Base-by-base conservation (phyloP, 2,888 invertebrate species). In the Aquatica leii region DNA sequence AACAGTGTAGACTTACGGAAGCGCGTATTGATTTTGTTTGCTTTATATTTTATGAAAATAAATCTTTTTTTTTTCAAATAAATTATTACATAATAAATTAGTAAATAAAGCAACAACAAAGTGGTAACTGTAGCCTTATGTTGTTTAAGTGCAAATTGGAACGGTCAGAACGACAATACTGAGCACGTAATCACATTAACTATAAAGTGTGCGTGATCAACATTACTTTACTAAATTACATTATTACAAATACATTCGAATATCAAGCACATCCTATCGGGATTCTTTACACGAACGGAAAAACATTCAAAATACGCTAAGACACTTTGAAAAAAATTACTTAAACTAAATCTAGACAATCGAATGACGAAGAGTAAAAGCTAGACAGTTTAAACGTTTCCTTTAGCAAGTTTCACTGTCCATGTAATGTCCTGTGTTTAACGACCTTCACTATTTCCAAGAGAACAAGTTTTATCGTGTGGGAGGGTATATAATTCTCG, bases 361-460 rank as follows among this genome's bases (percentile, higher is more conserved):
- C 17, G 37, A 43, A 21, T 18, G 6, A 40, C n/a, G 37, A 40
- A 49, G 56, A 24, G 43, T 17, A 37, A 60, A 60, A 60, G 60
- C 54, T 49, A 11, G 49, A 31, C 48, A 50, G 55, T 55, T 61
- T 31, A 37, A 54, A 55, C 51, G 17, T 54, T 35, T 43, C 34
- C 37, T 50, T 55, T 41, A 17, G 37, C 41, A 48, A 56, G 51
- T 54, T 56, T 52, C 56, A 54, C 11, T 52, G 56, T 56, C 61
- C 52, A 43, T 62, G 51, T 56, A 62, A 62, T 56, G 56, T 56
- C 51, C 51, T 51, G 56, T 51, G 43, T 62, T 62, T 62, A 62
- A 62, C 40, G 54, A 62, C 56, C 56, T 56, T 56, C 21, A 34
- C 48, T 62, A 55, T 60, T 53, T 54, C 50, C 20, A 54, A 37